Evolutionary conservation across 2,113 vertebrate genomes (phyloP), one percentile per base, ranked within the genome.

Genomic region (Nannobrachium achirus): DNA sequence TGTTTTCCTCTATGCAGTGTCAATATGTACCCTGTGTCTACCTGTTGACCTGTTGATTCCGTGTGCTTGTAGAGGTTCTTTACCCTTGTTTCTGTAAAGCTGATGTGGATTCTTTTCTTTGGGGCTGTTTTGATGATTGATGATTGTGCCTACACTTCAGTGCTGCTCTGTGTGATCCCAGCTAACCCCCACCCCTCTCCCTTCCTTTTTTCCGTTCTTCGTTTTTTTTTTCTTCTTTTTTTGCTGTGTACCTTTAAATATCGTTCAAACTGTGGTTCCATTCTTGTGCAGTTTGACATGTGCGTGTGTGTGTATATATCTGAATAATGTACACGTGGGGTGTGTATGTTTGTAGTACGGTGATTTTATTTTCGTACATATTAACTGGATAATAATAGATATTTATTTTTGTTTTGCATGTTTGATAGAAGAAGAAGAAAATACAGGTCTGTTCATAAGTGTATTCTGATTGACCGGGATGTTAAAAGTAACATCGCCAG

Each of bases 1-100:
- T 89, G 25, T 33, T 93, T 79, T 92, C 94, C 94, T 91, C 96
- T 95, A 93, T 94, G 94, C 95, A 95, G 94, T 94, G 95, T 96
- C 94, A 91, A 94, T 69, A 91, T 90, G 88, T 93, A 91, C 91
- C 25, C 3, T 5, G 25, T 82, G 93, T 96, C 93, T 89, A 87
- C 90, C 89, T 87, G 93, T 94, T 91, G 89, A 87, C 89, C 90
- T 91, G 94, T 95, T 90, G 92, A 88, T 95, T 92, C n/a, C 94
- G 89, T 86, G 93, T 94, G 95, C 93, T 94, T 94, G 95, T 95
- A 92, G 91, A 16, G 93, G 94, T 94, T n/a, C n/a, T n/a, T 92
- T 33, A 90, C 92, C 88, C 88, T 72, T 70, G 92, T 95, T 94
- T 87, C 90, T 94, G 93, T 95, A 92, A n/a, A n/a, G 92, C 94